Evolutionary conservation across 2,888 invertebrate species (phyloP).

Genomic region (Sminthurides aquaticus): DNA sequence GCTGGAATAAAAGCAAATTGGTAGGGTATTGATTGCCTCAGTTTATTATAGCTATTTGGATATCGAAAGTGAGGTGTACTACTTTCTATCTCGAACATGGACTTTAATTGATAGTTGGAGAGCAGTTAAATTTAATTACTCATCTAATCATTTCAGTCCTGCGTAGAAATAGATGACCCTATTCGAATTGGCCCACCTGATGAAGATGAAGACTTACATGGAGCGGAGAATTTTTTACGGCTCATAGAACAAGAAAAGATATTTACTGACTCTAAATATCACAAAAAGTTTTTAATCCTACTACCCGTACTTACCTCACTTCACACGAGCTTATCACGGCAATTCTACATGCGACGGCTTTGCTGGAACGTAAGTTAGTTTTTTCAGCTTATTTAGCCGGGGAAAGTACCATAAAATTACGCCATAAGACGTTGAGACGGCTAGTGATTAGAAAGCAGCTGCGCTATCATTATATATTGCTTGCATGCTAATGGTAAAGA

Average conservation of each 20-base stretch:
- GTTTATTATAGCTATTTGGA: neutral
- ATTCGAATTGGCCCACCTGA: neutral
- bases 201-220: conserved; percentile 26
- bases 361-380: conserved; percentile 30
- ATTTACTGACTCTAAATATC: conserved; percentile 22
- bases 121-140: neutral
- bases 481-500: no score
- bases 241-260: conserved; percentile 22
- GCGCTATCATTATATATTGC: no score
- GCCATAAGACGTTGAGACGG: no score
- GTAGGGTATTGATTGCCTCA: conserved; percentile 22
- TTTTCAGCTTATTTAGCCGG: no score
- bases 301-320: conserved; percentile 27
- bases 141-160: neutral
- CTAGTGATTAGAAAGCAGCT: no score
- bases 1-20: conserved; percentile 40
- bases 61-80: neutral
- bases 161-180: neutral
- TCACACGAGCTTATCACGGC: conserved; percentile 31
- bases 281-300: conserved; percentile 20
- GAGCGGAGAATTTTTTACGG: conserved; percentile 31
- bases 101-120: neutral
- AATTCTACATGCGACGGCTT: conserved; percentile 34
- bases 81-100: neutral
- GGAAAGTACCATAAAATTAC: no score